Base-by-base conservation (phyloP, 2,888 invertebrate genomes). In the Dryocosmus kuriphilus region DNA sequence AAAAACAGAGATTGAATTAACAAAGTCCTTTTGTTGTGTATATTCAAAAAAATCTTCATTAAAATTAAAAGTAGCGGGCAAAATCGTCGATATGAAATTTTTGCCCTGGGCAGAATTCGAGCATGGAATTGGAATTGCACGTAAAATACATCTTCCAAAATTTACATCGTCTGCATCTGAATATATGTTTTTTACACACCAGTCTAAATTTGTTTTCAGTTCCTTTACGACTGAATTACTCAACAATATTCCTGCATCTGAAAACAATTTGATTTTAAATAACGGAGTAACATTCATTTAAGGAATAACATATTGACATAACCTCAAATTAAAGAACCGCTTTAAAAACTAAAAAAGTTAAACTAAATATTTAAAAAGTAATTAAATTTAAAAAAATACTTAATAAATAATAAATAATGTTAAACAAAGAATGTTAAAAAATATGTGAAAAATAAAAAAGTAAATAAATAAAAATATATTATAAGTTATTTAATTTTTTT, bases 171-270 rank as follows among this genome's bases (percentile, higher is more conserved):
- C 96, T 86, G 95, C 95, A 82, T 95, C 95, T 1, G 97, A 96
- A 88, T 95, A 95, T 1, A 96, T 95, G 92, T 97, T 97, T 83
- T 95, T 95, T 27, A 97, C 96, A 91, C 98, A 98, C 96, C 97
- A 97, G 90, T 98, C 97, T 86, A 98, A 92, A 90, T 96, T 95
- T 62, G 93, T 93, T 86, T 96, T 95, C 86, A 98, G 94, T 81
- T 95, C 95, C 80, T 94, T 94, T 86, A 98, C 93, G 57, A 98
- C 95, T 0, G 96, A 96, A 92, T 97, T 97, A 79, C 98, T 98
- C 77, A 99, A 90, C 63, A 99, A 92, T 85, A 98, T 95, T 75
- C 98, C 98, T 63, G 95, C 95, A 92, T 97, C 97, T 94, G 94
- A 82, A 91, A 93, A 74, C 78, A 22, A 5, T 1, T 0, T 30